Percentiles rank a stretch among this genome's conserved stretches.
Conservation (phyloP, 2,888 invertebrate species). For the Microctonus brassicae region DNA sequence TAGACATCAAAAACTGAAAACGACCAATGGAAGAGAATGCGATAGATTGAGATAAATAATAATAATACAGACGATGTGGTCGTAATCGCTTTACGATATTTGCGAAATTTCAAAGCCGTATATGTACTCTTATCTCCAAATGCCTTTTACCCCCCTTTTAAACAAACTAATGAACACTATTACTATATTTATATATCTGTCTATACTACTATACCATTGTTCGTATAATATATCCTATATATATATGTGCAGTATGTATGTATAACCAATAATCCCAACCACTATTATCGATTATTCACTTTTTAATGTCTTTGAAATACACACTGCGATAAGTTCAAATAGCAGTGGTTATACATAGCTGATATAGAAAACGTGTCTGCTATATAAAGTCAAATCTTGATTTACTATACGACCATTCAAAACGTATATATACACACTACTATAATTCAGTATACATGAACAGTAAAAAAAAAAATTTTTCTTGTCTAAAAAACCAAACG, state of each 20-base stretch:
- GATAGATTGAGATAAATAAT: background rate
- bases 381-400: background rate
- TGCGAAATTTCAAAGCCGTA: conserved; percentile 27
- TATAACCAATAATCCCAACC: background rate
- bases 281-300: background rate
- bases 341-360: background rate
- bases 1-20: conserved; percentile 30
- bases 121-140: conserved; percentile 19
- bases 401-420: no score
- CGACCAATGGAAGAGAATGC: conserved; percentile 15
- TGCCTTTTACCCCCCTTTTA: conserved; percentile 26
- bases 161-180: no score
- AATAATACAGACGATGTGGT: conserved; percentile 26
- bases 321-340: background rate
- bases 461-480: no score
- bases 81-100: conserved; percentile 59
- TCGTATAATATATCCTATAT: background rate
- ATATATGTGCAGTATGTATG: background rate
- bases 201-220: no score
- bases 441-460: no score
- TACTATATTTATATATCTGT: no score
- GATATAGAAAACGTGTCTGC: background rate
- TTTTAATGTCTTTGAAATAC: background rate
- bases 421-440: no score
- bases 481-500: no score